These are phyloP conservation scores for Geotrupes spiniger DNA, from an alignment of 2,888 invertebrate genomes.

Conservation along the genomic window DNA sequence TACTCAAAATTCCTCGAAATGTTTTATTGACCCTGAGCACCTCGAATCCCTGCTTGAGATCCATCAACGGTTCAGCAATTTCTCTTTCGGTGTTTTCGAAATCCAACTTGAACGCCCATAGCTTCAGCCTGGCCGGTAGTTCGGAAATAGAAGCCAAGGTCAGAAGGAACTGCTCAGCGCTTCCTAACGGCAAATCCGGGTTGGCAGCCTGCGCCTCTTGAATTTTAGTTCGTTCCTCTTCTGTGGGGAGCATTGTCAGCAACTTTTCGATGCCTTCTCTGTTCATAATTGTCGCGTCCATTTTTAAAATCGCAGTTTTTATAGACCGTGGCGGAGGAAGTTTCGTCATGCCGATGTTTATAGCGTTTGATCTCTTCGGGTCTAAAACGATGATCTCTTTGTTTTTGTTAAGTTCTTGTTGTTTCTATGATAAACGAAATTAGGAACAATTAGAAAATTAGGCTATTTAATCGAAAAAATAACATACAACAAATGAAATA, in stretches of 20 bases:
- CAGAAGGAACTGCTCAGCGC: conserved; percentile 97
- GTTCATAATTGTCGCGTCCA: conserved; percentile 98
- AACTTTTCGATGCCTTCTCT: conserved; percentile 98
- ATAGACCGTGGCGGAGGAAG: conserved; percentile 96
- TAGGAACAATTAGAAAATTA: conserved; percentile 6
- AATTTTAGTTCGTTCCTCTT: conserved; percentile 88
- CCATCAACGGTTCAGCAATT: conserved; percentile 98
- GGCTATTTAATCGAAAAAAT: conserved; percentile 11
- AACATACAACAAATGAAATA: conserved; percentile 11
- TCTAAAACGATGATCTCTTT: conserved; percentile 93
- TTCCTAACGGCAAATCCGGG: conserved; percentile 87
- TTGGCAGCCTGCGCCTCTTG: conserved; percentile 92
- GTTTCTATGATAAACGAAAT: conserved; percentile 58
- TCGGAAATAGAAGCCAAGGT: conserved; percentile 95
- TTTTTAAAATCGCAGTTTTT: conserved; percentile 98
- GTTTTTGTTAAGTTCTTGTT: conserved; percentile 79
- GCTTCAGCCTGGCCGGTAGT: conserved; percentile 84
- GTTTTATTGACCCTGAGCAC: conserved; percentile 88
- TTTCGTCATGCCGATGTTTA: conserved; percentile 99
- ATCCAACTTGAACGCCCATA: conserved; percentile 99
- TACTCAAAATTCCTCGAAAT: conserved; percentile 91
- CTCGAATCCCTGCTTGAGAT: conserved; percentile 95
- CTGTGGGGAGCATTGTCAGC: conserved; percentile 94
- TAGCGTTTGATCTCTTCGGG: conserved; percentile 96
- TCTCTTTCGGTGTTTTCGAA: conserved; percentile 97